These are phyloP conservation scores for Tichodroma muraria DNA, from an alignment of 2,113 vertebrate genomes.

Conservation along the genomic window DNA sequence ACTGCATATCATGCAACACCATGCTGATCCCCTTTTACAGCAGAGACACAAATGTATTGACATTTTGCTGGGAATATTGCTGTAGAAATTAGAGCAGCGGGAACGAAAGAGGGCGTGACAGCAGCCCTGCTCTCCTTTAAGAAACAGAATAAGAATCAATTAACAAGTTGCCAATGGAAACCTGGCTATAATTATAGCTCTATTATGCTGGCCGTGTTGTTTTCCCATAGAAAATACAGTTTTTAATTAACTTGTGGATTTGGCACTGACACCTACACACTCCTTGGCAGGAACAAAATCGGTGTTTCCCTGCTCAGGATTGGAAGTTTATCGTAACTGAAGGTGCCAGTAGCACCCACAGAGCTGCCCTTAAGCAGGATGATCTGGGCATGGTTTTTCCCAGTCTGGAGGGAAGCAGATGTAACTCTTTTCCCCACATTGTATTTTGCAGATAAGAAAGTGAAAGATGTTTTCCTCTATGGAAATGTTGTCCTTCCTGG, in stretches of 20 bases:
- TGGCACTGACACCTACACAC: background rate
- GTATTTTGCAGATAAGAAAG: background rate
- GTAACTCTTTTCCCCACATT: background rate
- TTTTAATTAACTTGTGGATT: constrained; percentile 60
- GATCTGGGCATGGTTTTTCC: background rate
- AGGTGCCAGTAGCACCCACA: background rate
- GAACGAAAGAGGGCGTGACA: constrained; percentile 16
- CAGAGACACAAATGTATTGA: background rate
- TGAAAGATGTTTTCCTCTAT: background rate
- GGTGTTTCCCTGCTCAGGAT: background rate
- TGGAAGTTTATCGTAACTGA: background rate
- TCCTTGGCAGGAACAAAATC: background rate
- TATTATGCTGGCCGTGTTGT: constrained; percentile 36
- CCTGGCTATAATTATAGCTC: constrained; percentile 53
- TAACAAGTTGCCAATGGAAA: constrained; percentile 59
- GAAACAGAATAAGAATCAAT: constrained; percentile 46
- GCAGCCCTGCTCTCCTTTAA: constrained; percentile 19
- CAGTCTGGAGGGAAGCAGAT: background rate
- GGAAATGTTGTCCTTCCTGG: background rate
- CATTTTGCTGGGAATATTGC: background rate
- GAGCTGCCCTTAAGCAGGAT: background rate
- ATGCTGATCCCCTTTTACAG: background rate
- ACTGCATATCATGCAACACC: background rate
- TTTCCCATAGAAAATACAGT: constrained; percentile 40
- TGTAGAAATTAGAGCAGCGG: background rate